Evolutionary conservation across 2,797 vertebrate genomes (phyloP).

Genomic region (Lindbergichthys nudifrons): DNA sequence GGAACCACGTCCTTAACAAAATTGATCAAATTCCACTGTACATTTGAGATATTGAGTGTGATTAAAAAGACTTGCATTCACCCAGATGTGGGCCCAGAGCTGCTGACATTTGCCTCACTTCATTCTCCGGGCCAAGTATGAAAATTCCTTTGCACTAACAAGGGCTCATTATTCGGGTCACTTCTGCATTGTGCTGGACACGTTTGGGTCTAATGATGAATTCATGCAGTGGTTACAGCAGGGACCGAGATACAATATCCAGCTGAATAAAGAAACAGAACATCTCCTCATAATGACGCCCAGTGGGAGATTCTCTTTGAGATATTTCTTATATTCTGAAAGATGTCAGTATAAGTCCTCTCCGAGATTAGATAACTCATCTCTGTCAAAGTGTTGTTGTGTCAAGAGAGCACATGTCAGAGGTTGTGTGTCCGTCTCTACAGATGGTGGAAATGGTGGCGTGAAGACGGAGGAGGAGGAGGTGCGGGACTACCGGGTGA

Average conservation of each 20-base stretch:
- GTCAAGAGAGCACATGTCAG: constrained; percentile 16
- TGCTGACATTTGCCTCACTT: constrained; percentile 25
- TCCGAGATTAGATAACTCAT: background rate
- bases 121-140: background rate
- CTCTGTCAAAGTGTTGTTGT: background rate
- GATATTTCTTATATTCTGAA: background rate
- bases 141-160: constrained; percentile 15
- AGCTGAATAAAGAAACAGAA: constrained; percentile 33
- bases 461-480: constrained; percentile 83
- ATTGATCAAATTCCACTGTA: background rate
- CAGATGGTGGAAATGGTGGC: constrained; percentile 58
- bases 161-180: constrained; percentile 28
- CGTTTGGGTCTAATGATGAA: constrained; percentile 44
- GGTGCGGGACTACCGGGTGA: constrained; percentile 86
- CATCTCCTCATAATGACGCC: constrained; percentile 26
- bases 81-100: constrained; percentile 20
- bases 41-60: background rate
- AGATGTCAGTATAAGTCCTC: background rate
- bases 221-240: constrained; percentile 21
- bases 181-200: constrained; percentile 10
- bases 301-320: constrained; percentile 7
- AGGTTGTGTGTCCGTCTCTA: constrained; percentile 22
- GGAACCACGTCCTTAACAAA: background rate
- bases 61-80: background rate
- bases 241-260: constrained; percentile 12